These are phyloP conservation scores for Antechinus stuartii DNA, from an alignment of 2,113 vertebrate genomes.

Conservation along the genomic window DNA sequence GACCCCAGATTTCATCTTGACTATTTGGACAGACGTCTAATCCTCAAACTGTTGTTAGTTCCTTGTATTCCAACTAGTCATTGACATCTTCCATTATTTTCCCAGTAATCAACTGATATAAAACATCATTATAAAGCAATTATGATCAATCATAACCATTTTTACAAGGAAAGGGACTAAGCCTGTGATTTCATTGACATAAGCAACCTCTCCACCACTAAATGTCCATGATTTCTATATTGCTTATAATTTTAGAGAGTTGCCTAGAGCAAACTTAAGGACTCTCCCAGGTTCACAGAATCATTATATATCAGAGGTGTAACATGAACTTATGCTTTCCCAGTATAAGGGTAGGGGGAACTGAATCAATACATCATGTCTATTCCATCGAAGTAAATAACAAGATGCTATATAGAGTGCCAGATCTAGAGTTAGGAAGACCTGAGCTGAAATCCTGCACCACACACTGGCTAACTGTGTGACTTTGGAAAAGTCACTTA, in stretches of 20 bases:
- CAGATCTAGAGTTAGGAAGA: too few species aligned
- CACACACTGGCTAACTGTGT: too few species aligned
- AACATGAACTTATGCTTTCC: background rate
- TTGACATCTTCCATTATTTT: background rate
- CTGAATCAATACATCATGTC: background rate
- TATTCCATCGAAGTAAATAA: background rate
- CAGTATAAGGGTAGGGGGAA: background rate
- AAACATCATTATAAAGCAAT: background rate
- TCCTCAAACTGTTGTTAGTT: background rate
- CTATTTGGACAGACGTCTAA: background rate
- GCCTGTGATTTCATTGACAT: background rate
- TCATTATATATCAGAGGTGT: background rate
- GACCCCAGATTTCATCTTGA: background rate
- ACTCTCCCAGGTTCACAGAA: background rate
- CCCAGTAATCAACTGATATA: background rate
- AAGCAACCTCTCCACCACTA: background rate
- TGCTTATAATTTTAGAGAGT: background rate
- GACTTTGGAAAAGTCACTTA: too few species aligned
- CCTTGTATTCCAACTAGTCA: background rate
- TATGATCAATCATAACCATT: background rate
- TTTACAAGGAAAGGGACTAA: background rate
- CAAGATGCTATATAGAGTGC: background rate
- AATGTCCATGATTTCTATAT: background rate
- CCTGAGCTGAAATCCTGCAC: too few species aligned
- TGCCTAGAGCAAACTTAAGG: too few species aligned